Percentiles rank a stretch among this genome's conserved stretches.
Conservation (phyloP, 2,113 vertebrate genomes). For the Cavia porcellus region DNA sequence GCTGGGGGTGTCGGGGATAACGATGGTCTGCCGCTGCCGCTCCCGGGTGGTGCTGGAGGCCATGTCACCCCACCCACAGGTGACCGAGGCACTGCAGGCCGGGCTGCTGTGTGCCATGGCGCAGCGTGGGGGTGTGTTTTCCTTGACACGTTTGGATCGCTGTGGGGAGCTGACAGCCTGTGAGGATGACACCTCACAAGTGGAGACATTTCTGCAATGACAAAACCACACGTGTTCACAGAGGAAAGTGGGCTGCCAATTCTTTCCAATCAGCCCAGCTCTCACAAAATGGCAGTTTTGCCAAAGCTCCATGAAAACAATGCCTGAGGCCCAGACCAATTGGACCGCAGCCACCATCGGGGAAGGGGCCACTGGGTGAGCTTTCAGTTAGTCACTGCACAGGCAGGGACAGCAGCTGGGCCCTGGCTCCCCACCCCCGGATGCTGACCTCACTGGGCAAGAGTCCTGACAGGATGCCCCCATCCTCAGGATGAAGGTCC, state of each 20-base stretch:
- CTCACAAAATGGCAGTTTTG: background rate
- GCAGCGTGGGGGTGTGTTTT: slow-evolving; percentile 98
- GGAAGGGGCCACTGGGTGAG: accelerated
- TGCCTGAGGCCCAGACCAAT: background rate
- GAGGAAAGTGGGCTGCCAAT: background rate
- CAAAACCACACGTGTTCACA: background rate
- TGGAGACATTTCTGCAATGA: slow-evolving; percentile 91
- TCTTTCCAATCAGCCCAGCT: background rate
- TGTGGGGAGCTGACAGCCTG: slow-evolving; percentile 95
- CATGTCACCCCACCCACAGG: slow-evolving; percentile 90
- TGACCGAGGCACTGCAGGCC: slow-evolving; percentile 89
- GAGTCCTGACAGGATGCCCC: background rate
- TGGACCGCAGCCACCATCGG: background rate
- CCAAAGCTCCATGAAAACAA: background rate
- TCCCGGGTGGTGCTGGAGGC: slow-evolving; percentile 91
- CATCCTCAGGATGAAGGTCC: background rate
- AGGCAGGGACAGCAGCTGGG: background rate
- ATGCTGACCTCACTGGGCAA: background rate
- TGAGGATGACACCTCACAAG: slow-evolving; percentile 96
- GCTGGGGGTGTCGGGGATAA: slow-evolving; percentile 99
- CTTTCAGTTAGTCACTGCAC: background rate
- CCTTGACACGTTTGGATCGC: slow-evolving; percentile 98
- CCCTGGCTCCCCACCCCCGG: accelerated
- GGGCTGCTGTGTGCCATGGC: slow-evolving; percentile 93
- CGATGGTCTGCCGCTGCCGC: slow-evolving; percentile 95